Evolutionary conservation across 2,113 vertebrate species (phyloP).

Genomic region (Syrmaticus mikado): DNA sequence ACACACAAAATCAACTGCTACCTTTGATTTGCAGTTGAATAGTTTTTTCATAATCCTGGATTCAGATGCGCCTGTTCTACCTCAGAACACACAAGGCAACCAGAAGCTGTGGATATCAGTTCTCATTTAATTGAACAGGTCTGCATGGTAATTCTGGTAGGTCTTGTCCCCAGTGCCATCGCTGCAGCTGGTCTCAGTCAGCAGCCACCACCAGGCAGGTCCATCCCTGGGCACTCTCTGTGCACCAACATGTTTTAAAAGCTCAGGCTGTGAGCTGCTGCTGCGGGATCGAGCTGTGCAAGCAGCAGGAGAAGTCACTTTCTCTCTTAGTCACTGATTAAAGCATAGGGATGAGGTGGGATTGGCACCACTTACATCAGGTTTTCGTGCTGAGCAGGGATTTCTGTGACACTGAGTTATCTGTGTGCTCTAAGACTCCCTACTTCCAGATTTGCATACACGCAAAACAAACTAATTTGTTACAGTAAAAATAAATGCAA

Average conservation of each 20-base stretch:
- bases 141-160: fast-evolving
- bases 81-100: not conserved
- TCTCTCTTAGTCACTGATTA: not conserved
- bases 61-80: not conserved
- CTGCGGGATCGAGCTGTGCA: not conserved
- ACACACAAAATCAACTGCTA: not conserved
- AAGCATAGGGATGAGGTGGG: fast-evolving
- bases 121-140: not conserved
- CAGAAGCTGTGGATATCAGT: fast-evolving
- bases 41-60: not conserved
- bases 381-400: not conserved
- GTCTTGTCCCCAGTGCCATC: fast-evolving
- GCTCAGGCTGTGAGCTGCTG: fast-evolving
- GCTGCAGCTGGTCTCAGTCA: fast-evolving
- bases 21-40: not conserved
- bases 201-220: fast-evolving
- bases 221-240: fast-evolving
- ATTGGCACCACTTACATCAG: not conserved
- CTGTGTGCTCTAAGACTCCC: not conserved
- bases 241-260: fast-evolving
- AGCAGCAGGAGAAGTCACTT: not conserved
- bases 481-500: not conserved
- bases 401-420: not conserved
- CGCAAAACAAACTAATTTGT: not conserved
- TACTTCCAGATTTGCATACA: not conserved